Evolutionary conservation across 2,888 invertebrate genomes (phyloP).

Genomic region (Microplitis manilae): DNA sequence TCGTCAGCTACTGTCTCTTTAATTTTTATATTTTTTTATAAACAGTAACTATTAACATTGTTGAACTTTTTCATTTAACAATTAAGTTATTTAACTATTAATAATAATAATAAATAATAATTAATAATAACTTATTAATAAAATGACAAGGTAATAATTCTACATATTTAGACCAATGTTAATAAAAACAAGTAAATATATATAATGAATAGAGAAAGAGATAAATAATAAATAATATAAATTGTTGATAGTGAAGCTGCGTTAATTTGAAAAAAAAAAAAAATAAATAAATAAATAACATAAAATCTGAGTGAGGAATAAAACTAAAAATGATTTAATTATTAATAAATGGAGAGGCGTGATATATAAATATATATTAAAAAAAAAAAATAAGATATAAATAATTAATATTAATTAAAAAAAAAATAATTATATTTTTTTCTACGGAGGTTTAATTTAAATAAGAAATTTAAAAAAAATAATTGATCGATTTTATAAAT

Average conservation of each 20-base stretch:
- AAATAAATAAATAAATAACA: conserved; percentile 4
- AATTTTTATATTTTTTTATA: not conserved
- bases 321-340: not conserved
- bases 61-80: not conserved
- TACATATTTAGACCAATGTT: not conserved
- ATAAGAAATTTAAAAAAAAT: conserved; percentile 43
- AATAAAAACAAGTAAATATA: not conserved
- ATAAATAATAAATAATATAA: conserved; percentile 51
- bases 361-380: conserved; percentile 66
- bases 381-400: conserved; percentile 50
- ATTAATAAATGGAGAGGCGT: conserved; percentile 62
- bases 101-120: not conserved
- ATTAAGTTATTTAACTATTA: not conserved
- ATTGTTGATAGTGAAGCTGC: conserved; percentile 59
- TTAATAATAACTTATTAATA: not conserved
- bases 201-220: conserved; percentile 16
- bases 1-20: not conserved
- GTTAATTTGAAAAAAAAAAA: conserved; percentile 17
- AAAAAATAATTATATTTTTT: conserved; percentile 21
- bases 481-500: too few species aligned
- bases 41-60: too few species aligned
- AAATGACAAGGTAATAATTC: not conserved
- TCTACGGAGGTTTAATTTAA: conserved; percentile 19
- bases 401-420: conserved; percentile 59
- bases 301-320: not conserved